These are phyloP conservation scores for Caenorhabditis parvicauda DNA, from an alignment of 2,888 invertebrate species.

Conservation along the genomic window DNA sequence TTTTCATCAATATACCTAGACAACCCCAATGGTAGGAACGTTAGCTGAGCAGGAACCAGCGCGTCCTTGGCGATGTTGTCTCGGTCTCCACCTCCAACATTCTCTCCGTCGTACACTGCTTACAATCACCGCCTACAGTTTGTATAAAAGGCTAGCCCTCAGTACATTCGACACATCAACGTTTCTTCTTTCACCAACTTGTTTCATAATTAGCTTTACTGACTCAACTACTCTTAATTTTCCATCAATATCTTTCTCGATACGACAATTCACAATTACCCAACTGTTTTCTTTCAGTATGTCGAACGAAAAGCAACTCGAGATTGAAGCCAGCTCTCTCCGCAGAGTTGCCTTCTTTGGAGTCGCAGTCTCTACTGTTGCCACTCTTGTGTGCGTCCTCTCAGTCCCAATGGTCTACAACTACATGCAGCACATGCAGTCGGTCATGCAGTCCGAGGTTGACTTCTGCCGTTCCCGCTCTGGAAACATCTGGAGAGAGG, in stretches of 20 bases:
- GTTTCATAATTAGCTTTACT: background rate
- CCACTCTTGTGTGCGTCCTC: slow-evolving; percentile 45
- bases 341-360: slow-evolving; percentile 44
- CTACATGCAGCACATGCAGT: slow-evolving; percentile 57
- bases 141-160: slow-evolving; percentile 29
- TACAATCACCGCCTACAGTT: slow-evolving; percentile 19
- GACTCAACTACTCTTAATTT: too few species aligned
- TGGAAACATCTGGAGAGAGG: slow-evolving; percentile 49
- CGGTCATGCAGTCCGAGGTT: slow-evolving; percentile 42
- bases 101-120: slow-evolving; percentile 14
- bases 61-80: slow-evolving; percentile 8
- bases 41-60: too few species aligned
- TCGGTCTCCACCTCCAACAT: slow-evolving; percentile 11
- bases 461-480: slow-evolving; percentile 50
- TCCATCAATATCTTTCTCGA: too few species aligned
- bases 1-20: too few species aligned
- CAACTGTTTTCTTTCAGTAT: too few species aligned
- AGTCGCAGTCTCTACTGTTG: slow-evolving; percentile 45
- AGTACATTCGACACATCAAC: too few species aligned
- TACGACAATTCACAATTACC: too few species aligned
- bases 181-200: background rate
- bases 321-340: slow-evolving; percentile 42
- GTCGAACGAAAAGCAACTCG: slow-evolving; percentile 40
- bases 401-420: slow-evolving; percentile 52
- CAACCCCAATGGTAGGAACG: too few species aligned